Conservation (phyloP, 2,797 vertebrate species). For the Aphelocoma californica region DNA sequence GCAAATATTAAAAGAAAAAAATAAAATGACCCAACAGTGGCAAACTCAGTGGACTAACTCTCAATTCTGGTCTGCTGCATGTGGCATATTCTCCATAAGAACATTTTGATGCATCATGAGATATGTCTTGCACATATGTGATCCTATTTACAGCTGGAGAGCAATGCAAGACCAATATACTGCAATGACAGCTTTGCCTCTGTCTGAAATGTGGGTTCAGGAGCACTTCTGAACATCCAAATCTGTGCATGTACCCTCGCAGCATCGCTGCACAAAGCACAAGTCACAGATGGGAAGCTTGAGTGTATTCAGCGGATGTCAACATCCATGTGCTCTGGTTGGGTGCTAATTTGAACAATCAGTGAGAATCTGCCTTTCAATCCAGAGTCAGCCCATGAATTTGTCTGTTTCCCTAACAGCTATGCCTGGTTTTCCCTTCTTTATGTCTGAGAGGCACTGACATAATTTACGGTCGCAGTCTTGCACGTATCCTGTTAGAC, state of each 20-base stretch:
- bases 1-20: background rate
- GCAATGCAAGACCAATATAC: background rate
- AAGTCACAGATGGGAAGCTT: background rate
- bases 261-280: background rate
- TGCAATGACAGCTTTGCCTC: background rate
- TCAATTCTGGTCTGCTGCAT: background rate
- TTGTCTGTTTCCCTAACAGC: background rate
- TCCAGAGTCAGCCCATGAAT: background rate
- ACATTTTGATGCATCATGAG: background rate
- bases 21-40: background rate
- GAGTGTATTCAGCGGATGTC: background rate
- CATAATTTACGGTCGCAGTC: background rate
- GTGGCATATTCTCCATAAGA: background rate
- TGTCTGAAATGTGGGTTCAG: background rate
- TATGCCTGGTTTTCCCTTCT: background rate
- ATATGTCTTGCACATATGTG: rapidly evolving
- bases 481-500: background rate
- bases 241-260: background rate
- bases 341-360: background rate
- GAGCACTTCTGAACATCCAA: background rate
- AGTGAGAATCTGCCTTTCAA: background rate
- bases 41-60: background rate
- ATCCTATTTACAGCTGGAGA: background rate
- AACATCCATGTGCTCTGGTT: background rate
- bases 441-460: background rate